These are phyloP conservation scores for Sebastolobus alascanus DNA, from an alignment of 2,797 vertebrate species.

Conservation along the genomic window DNA sequence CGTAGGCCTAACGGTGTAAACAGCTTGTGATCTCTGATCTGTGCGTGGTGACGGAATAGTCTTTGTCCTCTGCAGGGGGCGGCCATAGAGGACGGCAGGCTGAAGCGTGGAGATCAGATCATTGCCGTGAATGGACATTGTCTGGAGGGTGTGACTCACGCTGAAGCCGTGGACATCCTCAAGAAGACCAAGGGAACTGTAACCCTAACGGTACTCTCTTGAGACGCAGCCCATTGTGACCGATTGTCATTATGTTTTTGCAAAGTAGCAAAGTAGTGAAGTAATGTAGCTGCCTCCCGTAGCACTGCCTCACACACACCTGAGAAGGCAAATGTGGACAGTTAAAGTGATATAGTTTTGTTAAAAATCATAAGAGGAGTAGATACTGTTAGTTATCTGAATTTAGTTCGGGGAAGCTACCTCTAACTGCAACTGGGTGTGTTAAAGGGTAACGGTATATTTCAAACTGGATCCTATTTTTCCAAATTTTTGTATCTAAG, in stretches of 20 bases:
- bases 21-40: background rate
- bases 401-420: constrained; percentile 39
- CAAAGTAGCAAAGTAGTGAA: background rate
- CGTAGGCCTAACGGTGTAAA: background rate
- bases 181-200: constrained; percentile 92
- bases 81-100: constrained; percentile 91
- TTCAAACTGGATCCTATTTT: too few species aligned
- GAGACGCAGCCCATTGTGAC: constrained; percentile 47
- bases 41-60: background rate
- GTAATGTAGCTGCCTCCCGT: background rate
- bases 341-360: background rate
- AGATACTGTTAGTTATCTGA: constrained; percentile 12
- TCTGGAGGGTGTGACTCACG: constrained; percentile 92
- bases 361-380: background rate
- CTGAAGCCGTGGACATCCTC: constrained; percentile 92
- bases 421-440: constrained; percentile 36
- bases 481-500: too few species aligned
- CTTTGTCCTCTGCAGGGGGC: constrained; percentile 87
- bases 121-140: constrained; percentile 93
- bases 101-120: constrained; percentile 94
- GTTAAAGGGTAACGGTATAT: background rate
- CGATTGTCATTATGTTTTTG: background rate
- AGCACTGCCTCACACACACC: constrained; percentile 11
- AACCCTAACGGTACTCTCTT: constrained; percentile 91
- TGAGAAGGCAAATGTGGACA: background rate